Evolutionary conservation across 1,140 invertebrate genomes (phyloP).

Genomic region (Drosophila orosa): DNA sequence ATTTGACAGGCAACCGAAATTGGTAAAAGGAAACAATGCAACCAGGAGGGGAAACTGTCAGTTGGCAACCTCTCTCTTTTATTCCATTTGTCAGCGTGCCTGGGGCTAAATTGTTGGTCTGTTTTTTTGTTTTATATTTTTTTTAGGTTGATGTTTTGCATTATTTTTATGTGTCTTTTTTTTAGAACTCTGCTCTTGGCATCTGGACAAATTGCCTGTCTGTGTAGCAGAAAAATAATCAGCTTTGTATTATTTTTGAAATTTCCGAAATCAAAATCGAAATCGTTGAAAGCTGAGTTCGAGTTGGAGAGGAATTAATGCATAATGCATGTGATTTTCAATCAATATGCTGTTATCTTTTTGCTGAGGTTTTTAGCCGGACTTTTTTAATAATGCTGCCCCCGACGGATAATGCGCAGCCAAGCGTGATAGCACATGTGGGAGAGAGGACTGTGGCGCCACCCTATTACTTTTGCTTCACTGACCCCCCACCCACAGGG

Average conservation of each 20-base stretch:
- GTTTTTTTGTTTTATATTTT: conserved; percentile 11
- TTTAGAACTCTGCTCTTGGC: conserved; percentile 53
- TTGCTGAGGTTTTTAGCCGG: conserved; percentile 24
- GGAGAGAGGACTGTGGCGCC: conserved; percentile 20
- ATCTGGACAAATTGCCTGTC: conserved; percentile 64
- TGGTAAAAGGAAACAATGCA: conserved; percentile 28
- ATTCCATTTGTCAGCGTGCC: conserved; percentile 26
- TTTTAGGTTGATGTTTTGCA: conserved; percentile 13
- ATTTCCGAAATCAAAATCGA: conserved; percentile 26
- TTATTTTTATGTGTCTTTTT: conserved; percentile 21
- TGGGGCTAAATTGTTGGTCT: conserved; percentile 31
- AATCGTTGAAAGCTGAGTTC: conserved; percentile 1
- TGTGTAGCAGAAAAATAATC: conserved; percentile 42
- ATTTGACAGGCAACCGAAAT: conserved; percentile 18
- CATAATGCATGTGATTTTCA: conserved; percentile 61
- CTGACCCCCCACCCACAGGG: conserved; percentile 54
- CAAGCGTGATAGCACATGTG: conserved; percentile 52
- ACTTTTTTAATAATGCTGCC: conserved; percentile 48
- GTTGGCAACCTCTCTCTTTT: conserved; percentile 30
- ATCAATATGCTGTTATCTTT: conserved; percentile 41
- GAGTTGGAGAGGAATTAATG: conserved; percentile 34
- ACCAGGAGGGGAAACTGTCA: conserved; percentile 40
- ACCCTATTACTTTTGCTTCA: conserved; percentile 68
- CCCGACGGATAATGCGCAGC: conserved; percentile 64
- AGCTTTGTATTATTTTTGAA: conserved; percentile 56